Evolutionary conservation across 2,113 vertebrate species (phyloP).

Genomic region (Melierax canorus): DNA sequence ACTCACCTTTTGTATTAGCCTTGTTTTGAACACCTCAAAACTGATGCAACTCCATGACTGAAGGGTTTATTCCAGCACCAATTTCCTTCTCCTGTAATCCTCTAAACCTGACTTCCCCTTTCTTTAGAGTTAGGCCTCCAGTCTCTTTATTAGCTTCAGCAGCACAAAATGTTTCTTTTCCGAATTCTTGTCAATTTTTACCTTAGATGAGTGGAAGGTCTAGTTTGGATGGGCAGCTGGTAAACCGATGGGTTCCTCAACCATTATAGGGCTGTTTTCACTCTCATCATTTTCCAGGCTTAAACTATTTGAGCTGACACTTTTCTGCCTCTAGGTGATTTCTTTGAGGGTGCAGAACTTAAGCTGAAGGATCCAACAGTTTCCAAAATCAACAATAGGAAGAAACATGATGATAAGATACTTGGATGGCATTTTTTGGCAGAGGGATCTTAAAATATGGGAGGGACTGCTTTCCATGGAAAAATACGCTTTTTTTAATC

Average conservation of each 20-base stretch:
- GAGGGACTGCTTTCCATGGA: background rate
- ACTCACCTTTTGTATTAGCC: slow-evolving; percentile 1
- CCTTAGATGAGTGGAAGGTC: background rate
- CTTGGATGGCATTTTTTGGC: background rate
- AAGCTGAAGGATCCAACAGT: background rate
- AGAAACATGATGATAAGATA: background rate
- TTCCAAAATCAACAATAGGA: background rate
- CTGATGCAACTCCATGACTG: background rate
- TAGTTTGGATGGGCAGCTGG: background rate
- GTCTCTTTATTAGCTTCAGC: background rate
- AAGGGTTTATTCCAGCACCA: background rate
- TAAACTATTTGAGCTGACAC: background rate
- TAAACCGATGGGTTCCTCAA: background rate
- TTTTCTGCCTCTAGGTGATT: background rate
- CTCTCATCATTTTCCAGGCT: background rate
- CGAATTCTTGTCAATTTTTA: background rate
- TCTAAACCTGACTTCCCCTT: background rate
- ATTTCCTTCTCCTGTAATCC: background rate
- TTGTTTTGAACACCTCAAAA: slow-evolving; percentile 17
- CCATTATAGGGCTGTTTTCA: background rate
- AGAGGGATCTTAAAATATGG: background rate
- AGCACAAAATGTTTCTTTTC: background rate
- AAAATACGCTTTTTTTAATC: background rate
- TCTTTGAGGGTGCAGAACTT: background rate
- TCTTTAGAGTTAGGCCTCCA: background rate